phyloP scores from a whole-genome alignment of 2,113 vertebrate species.

The Cottus gobio region DNA sequence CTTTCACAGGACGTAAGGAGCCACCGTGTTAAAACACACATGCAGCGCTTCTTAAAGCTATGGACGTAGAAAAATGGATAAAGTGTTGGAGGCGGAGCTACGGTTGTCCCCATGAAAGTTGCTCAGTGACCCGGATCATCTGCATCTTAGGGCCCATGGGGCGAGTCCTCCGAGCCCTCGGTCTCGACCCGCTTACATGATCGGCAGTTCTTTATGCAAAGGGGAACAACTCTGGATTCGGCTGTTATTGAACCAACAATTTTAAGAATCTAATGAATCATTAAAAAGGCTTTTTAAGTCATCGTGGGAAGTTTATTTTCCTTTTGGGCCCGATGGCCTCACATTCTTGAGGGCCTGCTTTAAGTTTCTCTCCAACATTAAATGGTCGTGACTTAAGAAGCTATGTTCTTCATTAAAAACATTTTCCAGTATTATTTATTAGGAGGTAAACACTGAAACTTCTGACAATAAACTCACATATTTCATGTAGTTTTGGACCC shows the following conservation, averaged over 20 bases:
- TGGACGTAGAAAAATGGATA: no score
- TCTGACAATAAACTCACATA: slow-evolving; percentile 87
- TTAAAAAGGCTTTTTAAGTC: no score
- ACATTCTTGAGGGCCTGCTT: neutral
- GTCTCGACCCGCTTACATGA: no score
- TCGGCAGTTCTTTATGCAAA: no score
- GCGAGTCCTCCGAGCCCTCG: no score
- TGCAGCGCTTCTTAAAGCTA: neutral
- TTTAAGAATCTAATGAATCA: neutral
- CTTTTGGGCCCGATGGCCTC: neutral
- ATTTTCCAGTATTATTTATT: no score
- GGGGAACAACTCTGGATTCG: neutral
- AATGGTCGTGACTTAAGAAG: neutral
- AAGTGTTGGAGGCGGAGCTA: no score
- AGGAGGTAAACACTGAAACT: neutral
- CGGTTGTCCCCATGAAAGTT: no score
- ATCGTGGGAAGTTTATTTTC: neutral
- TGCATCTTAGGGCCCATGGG: no score
- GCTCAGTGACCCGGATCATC: no score
- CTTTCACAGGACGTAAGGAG: neutral
- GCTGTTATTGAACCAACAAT: neutral
- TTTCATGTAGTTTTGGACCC: slow-evolving; percentile 99
- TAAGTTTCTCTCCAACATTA: neutral
- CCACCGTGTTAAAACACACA: neutral
- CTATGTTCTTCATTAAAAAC: neutral